Percentiles rank a stretch among this genome's conserved stretches.
phyloP scores from a whole-genome alignment of 2,113 vertebrate species.

The rat (Rattus norvegicus) region DNA sequence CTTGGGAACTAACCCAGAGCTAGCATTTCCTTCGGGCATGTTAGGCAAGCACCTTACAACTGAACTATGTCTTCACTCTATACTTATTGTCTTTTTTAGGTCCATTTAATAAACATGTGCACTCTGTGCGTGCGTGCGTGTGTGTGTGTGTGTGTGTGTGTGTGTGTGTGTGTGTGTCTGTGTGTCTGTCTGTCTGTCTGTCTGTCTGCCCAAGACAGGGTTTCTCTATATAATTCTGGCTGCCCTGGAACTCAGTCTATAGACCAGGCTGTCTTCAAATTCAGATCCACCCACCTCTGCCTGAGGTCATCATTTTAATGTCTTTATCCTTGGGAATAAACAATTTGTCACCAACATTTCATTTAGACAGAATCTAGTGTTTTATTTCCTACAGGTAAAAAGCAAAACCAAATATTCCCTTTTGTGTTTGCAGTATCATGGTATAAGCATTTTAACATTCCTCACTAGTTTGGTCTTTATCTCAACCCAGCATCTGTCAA shows the following conservation, averaged over 20 bases:
- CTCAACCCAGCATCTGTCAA: neutral
- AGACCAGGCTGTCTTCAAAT: neutral
- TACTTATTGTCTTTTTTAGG: neutral
- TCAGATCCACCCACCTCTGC: neutral
- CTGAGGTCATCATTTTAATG: neutral
- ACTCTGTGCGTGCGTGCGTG: neutral
- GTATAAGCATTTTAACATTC: neutral
- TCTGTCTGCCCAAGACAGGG: neutral
- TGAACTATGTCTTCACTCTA: no score
- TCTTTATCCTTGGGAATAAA: neutral
- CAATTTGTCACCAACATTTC: neutral
- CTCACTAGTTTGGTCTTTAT: neutral
- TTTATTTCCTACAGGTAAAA: constrained; percentile 33
- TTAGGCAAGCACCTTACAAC: neutral
- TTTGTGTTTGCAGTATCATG: constrained; percentile 35
- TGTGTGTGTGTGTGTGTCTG: neutral
- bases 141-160: no score
- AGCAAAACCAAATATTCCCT: neutral
- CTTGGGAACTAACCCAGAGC: neutral
- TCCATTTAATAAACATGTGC: neutral
- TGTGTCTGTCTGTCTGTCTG: neutral
- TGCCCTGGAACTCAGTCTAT: neutral
- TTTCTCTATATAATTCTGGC: neutral
- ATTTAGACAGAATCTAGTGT: constrained; percentile 14
- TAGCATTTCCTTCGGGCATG: no score